Evolutionary conservation across 1,140 invertebrate species (phyloP).

Genomic region (Eumeta japonica): DNA sequence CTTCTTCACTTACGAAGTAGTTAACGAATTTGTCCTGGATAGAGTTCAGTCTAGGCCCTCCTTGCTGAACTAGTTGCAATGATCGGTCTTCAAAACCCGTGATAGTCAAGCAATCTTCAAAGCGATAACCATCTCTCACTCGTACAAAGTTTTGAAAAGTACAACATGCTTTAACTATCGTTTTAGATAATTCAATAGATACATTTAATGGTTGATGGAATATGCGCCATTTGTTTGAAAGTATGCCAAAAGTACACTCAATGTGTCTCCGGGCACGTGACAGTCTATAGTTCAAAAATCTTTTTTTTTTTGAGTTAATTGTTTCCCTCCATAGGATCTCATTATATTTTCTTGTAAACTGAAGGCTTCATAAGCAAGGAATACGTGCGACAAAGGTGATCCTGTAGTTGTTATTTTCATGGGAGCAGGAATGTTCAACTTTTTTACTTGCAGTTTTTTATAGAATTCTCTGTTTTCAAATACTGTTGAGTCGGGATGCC

Average conservation of each 20-base stretch:
- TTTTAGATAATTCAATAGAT: not conserved
- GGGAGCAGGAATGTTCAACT: constrained; percentile 10
- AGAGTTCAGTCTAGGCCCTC: too few species aligned
- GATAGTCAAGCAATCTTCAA: not conserved
- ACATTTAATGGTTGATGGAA: not conserved
- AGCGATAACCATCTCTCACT: not conserved
- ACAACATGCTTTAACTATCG: not conserved
- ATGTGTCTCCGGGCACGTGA: too few species aligned
- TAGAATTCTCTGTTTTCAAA: constrained; percentile 11
- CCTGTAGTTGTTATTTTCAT: too few species aligned
- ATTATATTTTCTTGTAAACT: too few species aligned
- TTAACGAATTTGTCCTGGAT: too few species aligned
- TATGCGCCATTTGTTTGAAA: not conserved
- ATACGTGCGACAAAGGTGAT: not conserved
- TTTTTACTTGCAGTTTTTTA: constrained; percentile 12
- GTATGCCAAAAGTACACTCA: too few species aligned
- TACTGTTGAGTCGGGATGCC: constrained; percentile 12
- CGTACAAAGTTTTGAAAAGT: not conserved
- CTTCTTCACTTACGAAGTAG: too few species aligned
- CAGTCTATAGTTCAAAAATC: too few species aligned
- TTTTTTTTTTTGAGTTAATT: too few species aligned
- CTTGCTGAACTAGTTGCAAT: too few species aligned
- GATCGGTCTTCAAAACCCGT: not conserved
- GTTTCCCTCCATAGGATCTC: too few species aligned
- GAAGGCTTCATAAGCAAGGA: not conserved